Evolutionary conservation across 92 coral and sea anemone genomes (phyloP).

Genomic region (Anthopleura xanthogrammica): DNA sequence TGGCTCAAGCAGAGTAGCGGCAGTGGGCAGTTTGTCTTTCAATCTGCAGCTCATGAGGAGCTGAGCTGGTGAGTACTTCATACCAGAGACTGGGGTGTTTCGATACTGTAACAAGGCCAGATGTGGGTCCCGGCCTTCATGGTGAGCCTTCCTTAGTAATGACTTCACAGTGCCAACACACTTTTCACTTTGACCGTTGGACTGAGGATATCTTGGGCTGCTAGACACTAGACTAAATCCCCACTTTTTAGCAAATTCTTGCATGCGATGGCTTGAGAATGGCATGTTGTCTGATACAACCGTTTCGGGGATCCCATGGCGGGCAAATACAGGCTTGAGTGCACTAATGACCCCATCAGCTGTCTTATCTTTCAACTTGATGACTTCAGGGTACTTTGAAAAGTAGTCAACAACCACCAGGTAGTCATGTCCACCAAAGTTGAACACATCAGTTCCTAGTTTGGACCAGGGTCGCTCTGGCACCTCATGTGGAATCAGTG

Average conservation of each 20-base stretch:
- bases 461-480: slow-evolving; percentile 1
- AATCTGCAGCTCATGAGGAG: slow-evolving; percentile 45
- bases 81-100: slow-evolving; percentile 36
- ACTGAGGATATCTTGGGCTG: slow-evolving; percentile 41
- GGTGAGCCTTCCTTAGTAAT: slow-evolving; percentile 43
- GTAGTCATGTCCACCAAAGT: slow-evolving; percentile 10
- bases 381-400: slow-evolving; percentile 22
- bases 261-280: slow-evolving; percentile 28
- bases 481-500: not conserved
- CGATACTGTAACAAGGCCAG: slow-evolving; percentile 35
- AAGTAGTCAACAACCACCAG: slow-evolving; percentile 31
- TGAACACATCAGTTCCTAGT: not conserved
- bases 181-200: slow-evolving; percentile 49
- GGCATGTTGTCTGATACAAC: slow-evolving; percentile 41
- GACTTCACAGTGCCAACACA: slow-evolving; percentile 39
- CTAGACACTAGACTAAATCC: slow-evolving; percentile 26
- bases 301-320: slow-evolving; percentile 42
- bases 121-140: slow-evolving; percentile 44
- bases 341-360: slow-evolving; percentile 10
- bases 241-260: slow-evolving; percentile 21
- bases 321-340: slow-evolving; percentile 24
- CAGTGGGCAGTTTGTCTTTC: slow-evolving; percentile 31
- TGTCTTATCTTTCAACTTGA: not conserved
- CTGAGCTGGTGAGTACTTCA: slow-evolving; percentile 44
- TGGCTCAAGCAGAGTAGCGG: not conserved